These are phyloP conservation scores for Cebus imitator DNA, from an alignment of 2,113 vertebrate species.

Conservation along the genomic window DNA sequence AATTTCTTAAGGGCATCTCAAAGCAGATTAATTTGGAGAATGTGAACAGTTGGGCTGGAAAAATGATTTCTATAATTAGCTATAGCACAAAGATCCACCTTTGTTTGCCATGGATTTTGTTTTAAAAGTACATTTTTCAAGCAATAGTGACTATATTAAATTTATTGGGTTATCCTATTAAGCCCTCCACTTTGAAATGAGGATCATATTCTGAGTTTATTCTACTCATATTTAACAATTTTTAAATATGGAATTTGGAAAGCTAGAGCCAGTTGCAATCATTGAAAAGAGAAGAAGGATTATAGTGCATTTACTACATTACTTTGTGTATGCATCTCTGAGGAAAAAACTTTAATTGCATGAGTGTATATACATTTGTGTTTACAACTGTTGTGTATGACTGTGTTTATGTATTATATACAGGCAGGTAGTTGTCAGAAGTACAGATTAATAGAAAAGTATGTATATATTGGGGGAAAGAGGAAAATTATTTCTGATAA, in stretches of 20 bases:
- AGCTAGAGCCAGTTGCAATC: background rate
- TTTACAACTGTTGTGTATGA: background rate
- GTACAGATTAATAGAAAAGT: background rate
- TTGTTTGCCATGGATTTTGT: constrained; percentile 1
- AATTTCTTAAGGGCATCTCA: constrained; percentile 1
- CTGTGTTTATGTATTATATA: background rate
- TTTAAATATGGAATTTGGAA: background rate
- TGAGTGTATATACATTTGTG: background rate
- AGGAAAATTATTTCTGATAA: background rate
- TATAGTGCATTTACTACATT: background rate
- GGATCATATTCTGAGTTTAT: background rate
- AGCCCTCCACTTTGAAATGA: background rate
- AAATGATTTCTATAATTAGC: background rate
- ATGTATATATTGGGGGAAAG: background rate
- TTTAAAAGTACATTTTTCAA: background rate
- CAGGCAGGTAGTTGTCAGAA: background rate
- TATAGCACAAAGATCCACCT: background rate
- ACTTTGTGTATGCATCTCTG: background rate
- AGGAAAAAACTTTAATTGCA: background rate
- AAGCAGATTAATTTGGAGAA: background rate
- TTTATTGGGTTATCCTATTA: background rate
- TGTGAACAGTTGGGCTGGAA: background rate
- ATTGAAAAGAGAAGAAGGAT: background rate
- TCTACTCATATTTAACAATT: background rate
- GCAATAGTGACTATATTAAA: background rate